Evolutionary conservation across 92 coral and sea anemone genomes (phyloP).

Genomic region (Paramuricea clavata): DNA sequence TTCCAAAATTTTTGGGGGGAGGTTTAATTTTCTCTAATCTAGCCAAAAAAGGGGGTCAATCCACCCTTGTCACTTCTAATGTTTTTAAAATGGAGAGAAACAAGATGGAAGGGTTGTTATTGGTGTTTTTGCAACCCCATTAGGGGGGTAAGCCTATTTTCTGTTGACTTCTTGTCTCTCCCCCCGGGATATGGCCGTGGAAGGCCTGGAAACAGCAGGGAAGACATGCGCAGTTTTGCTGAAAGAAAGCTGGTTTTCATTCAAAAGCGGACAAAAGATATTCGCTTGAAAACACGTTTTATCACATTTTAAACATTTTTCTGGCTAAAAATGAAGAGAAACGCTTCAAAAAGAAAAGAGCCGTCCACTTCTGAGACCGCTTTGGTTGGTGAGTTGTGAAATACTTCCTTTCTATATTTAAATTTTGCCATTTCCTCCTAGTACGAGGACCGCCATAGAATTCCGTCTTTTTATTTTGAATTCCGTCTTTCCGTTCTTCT

Average conservation of each 20-base stretch:
- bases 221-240: conserved; percentile 2
- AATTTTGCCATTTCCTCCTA: background rate
- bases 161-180: background rate
- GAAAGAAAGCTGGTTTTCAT: background rate
- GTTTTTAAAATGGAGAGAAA: background rate
- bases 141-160: background rate
- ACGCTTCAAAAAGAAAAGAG: conserved; percentile 42
- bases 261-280: background rate
- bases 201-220: background rate
- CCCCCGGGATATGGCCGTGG: conserved; percentile 48
- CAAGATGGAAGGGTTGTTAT: background rate
- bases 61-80: background rate
- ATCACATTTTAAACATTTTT: background rate
- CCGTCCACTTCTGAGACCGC: conserved; percentile 2
- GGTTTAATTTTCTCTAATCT: background rate
- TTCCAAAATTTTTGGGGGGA: background rate
- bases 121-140: background rate
- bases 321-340: conserved; percentile 23
- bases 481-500: background rate
- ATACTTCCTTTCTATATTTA: background rate
- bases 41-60: background rate
- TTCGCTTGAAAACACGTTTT: background rate
- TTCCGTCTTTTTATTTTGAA: background rate
- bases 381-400: background rate
- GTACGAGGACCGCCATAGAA: no score